Evolutionary conservation across 2,888 invertebrate genomes (phyloP).

Genomic region (Eurytoma adleriae): DNA sequence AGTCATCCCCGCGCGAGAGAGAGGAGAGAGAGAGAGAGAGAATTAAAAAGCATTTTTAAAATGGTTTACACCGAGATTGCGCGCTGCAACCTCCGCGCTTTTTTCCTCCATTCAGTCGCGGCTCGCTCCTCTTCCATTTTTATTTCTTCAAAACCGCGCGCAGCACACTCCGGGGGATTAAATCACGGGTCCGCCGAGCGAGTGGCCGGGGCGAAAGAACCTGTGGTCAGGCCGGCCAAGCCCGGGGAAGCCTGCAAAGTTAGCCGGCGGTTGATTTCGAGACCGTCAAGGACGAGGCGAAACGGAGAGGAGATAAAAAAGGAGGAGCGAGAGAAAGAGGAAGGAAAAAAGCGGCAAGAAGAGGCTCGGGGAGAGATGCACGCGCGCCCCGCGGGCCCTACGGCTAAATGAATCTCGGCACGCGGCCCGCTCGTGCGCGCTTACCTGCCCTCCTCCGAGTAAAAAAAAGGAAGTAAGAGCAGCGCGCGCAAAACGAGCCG

Average conservation of each 20-base stretch:
- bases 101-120: conserved; percentile 14
- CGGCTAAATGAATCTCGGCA: conserved; percentile 51
- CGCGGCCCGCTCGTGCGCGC: conserved; percentile 26
- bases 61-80: conserved; percentile 39
- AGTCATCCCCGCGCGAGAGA: neutral
- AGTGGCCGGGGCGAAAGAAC: neutral
- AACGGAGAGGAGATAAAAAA: conserved; percentile 1
- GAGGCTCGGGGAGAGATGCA: neutral
- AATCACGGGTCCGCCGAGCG: conserved; percentile 44
- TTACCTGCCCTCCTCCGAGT: too few relatives aligned
- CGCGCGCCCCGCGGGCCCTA: neutral
- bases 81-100: neutral
- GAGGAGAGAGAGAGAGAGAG: neutral
- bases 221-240: conserved; percentile 34
- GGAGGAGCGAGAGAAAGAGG: conserved; percentile 9
- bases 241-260: conserved; percentile 50
- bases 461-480: conserved; percentile 31
- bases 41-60: conserved; percentile 48
- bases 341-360: conserved; percentile 2
- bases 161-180: conserved; percentile 44
- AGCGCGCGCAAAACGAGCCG: conserved; percentile 23
- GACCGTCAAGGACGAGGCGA: conserved; percentile 46
- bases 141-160: conserved; percentile 42
- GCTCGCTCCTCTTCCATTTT: conserved; percentile 23
- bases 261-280: conserved; percentile 37